Evolutionary conservation across 2,797 vertebrate species (phyloP), one percentile per base, ranked within the genome.

Genomic region (Sandelia bainsii): DNA sequence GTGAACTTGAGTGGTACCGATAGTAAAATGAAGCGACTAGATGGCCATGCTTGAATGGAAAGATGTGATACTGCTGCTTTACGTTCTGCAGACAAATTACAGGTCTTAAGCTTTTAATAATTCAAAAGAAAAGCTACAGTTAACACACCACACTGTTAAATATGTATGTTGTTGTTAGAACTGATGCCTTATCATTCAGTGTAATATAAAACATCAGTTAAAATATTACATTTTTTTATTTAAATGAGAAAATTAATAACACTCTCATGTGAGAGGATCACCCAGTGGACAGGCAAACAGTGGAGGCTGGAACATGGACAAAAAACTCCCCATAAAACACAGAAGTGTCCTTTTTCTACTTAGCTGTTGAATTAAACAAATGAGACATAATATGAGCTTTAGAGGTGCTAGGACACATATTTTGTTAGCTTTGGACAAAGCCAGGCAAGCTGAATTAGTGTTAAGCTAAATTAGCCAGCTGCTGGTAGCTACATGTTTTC

Each of bases 1-100:
- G 54, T 62, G 65, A 64, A 64, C 50, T 59, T 19, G 57, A 81
- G 73, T n/a, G 54, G 69, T 54, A 62, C 77, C 72, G 64, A 61
- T 63, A 42, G 62, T 76, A 32, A 63, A 37, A 25, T 64, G 22
- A 60, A 73, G 16, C 51, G 22, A 49, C 60, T 58, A 59, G 57
- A 67, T 81, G 89, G 71, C 76, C 86, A 79, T 83, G 88, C 87
- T 89, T 87, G 88, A 81, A 77, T 29, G 49, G 72, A 79, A 60
- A 75, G 54, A 80, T 64, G 50, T 51, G 11, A 56, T 19, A 12
- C 50, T 69, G 20, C 42, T 67, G 67, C 37, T 67, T 73, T 69
- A 29, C n/a, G 58, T 69, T 17, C 50, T 29, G 27, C 27, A n/a
- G 17, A 54, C 9, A 34, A 10, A 51, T 14, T 9, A 45, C 17